Evolutionary conservation across 2,888 invertebrate genomes (phyloP), one percentile per base, ranked within the genome.

Genomic region (Agonopterix arenella): DNA sequence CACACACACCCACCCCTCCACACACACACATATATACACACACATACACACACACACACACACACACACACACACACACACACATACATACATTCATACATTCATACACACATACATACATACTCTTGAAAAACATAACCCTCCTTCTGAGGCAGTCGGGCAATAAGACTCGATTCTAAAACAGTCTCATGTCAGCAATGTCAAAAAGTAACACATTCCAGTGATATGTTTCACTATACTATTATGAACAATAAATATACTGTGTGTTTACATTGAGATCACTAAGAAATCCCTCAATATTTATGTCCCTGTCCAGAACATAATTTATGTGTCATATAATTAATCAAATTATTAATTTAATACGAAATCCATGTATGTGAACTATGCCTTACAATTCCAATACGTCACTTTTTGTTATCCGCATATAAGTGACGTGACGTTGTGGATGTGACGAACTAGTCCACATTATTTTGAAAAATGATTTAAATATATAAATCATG

Each of bases 401-500:
- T 45, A 45, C 45, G 45, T 45, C 45, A 45, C 45, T 45, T 45
- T 45, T 45, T 45, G 45, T 45, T 16, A 16, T 45, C 45, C 45
- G 28, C 45, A 45, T 45, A 45, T 45, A 45, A 45, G 45, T 45
- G 45, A 45, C 45, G 45, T 45, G 45, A 45, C 45, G 37, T 37
- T 37, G 37, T 37, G 37, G 37, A 37, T 37, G 37, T 37, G 37
- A 37, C 37, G 37, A 37, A 37, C 37, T 37, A 8, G 37, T 37
- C 37, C 37, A 37, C 8, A 37, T 9, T 37, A 37, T 37, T 37
- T 37, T 37, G 45, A 46, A 36, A 37, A 46, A 46, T 37, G 36
- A 46, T 36, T 46, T 46, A 46, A 46, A 46, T 46, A 46, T 40
- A 46, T 46, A 46, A 46, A 46, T 46, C 46, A 46, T 46, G 46